Percentiles rank a stretch among this genome's conserved stretches.
Conservation (phyloP, 2,113 vertebrate genomes). For the Ploceus nigricollis region DNA sequence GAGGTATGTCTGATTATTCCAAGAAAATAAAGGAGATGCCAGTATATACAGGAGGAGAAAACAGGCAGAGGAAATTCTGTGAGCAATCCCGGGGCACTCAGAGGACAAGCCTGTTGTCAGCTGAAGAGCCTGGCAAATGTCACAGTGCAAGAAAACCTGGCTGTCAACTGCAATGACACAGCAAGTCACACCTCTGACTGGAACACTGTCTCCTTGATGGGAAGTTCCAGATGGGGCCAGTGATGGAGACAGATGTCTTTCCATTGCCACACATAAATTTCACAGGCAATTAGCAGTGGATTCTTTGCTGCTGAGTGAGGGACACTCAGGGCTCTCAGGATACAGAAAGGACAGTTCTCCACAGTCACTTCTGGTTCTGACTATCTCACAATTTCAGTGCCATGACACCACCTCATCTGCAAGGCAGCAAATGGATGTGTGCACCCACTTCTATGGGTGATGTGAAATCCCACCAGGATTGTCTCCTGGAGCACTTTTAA, state of each 20-base stretch:
- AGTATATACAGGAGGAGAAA: background rate
- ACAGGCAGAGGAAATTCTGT: background rate
- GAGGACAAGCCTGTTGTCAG: background rate
- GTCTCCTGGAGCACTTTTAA: background rate
- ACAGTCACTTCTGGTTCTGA: background rate
- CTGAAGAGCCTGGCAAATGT: background rate
- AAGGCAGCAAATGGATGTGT: background rate
- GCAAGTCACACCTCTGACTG: background rate
- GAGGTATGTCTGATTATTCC: background rate
- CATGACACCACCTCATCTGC: background rate
- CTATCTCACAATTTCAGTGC: background rate
- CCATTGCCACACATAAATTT: background rate
- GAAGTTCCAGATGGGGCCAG: background rate
- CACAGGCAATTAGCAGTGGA: background rate
- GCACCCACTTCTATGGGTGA: background rate
- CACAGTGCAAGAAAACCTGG: background rate
- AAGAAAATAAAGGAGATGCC: background rate
- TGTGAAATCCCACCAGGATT: background rate
- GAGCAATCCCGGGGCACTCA: background rate
- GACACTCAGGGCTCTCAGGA: background rate
- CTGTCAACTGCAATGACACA: background rate
- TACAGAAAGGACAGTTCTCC: background rate
- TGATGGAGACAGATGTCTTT: background rate
- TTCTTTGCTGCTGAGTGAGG: background rate
- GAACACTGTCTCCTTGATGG: background rate